phyloP scores from a whole-genome alignment of 2,888 invertebrate genomes.

The Ceratothoa steindachneri region DNA sequence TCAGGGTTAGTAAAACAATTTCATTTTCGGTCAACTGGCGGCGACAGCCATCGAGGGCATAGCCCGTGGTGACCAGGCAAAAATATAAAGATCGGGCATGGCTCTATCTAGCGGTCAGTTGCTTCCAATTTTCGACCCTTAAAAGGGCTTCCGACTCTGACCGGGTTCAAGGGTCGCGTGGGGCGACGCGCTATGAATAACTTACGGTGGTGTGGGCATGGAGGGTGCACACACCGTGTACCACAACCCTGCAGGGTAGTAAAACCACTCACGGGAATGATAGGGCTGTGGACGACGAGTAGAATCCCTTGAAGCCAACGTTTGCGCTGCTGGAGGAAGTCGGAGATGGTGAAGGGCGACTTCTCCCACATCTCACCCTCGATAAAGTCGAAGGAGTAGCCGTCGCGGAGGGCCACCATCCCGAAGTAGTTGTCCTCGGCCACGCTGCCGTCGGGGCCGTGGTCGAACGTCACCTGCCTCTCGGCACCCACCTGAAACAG shows the following conservation, averaged over 20 bases:
- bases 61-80: too few species aligned
- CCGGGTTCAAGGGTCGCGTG: too few species aligned
- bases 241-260: too few species aligned
- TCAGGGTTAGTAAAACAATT: slow-evolving; percentile 61
- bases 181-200: too few species aligned
- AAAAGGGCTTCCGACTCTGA: too few species aligned
- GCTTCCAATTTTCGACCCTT: too few species aligned
- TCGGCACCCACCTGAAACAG: slow-evolving; percentile 79
- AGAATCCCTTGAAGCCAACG: slow-evolving; percentile 87
- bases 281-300: slow-evolving; percentile 78
- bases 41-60: too few species aligned
- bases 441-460: slow-evolving; percentile 93
- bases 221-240: too few species aligned
- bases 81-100: too few species aligned
- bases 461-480: slow-evolving; percentile 86
- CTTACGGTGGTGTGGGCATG: too few species aligned
- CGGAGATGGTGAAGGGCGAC: slow-evolving; percentile 89
- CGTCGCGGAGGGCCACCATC: slow-evolving; percentile 86
- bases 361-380: slow-evolving; percentile 99
- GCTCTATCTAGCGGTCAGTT: too few species aligned
- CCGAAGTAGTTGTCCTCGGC: slow-evolving; percentile 97
- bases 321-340: slow-evolving; percentile 92
- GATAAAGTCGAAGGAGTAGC: slow-evolving; percentile 88
- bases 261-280: slow-evolving; percentile 58
- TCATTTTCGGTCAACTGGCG: too few species aligned